Base-by-base conservation (phyloP, 2,797 vertebrate species). In the Craterocephalus amniculus region DNA sequence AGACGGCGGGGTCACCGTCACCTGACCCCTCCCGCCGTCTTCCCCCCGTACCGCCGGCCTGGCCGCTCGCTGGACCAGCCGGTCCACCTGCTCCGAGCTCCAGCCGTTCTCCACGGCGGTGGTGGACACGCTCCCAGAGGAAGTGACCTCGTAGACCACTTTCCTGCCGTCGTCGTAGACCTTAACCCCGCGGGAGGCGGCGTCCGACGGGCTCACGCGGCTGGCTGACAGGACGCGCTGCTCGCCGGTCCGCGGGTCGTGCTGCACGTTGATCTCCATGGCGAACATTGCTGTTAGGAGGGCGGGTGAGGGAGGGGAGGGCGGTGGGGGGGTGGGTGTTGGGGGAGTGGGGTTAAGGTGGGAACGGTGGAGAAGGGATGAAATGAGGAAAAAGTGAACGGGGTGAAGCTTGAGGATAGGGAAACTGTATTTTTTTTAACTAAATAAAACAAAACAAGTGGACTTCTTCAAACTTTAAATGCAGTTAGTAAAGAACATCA, bases 251-350 rank as follows among this genome's bases (percentile, higher is more conserved):
- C 95, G 95, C 83, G 93, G 95, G 95, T 99, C 97, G 87, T 96
- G 97, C 94, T 99, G 95, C 86, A 98, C 96, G 93, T 96, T 98
- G 95, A 98, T 97, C 96, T 99, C 97, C 98, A 99, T 99, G 95
- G 97, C 96, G 93, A 96, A 98, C 93, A 98, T 94, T 90, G 96
- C 97, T 99, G 96, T 93, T 89, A 87, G 79, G 67, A 67, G 48
- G 79, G 64, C 27, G 94, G 56, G 94, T 82, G 89, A 51, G 74
- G 45, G 13, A 16, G n/a, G 14, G 27, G n/a, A 20, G 40, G 48
- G 36, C 8, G 14, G 38, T 10, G 48, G 32, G 59, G 51, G 40
- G 32, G 56, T 56, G 76, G 40, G 29, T 62, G 22, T 45, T 76
- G 83, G 43, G 62, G 65, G 62, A 70, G 51, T 71, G 52, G 62